Base-by-base conservation (phyloP, 2,888 invertebrate species). In the Euclidia mi region DNA sequence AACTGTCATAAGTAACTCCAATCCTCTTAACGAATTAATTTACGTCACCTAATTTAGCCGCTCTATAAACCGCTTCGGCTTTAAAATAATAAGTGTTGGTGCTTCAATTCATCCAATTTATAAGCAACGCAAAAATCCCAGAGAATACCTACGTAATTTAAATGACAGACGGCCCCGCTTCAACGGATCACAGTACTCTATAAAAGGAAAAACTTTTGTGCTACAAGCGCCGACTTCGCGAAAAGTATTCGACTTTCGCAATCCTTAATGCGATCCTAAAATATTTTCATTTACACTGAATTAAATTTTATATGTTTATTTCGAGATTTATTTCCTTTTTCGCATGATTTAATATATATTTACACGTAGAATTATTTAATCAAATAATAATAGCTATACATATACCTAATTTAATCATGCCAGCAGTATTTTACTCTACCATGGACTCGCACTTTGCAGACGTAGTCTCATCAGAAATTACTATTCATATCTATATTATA, bases 201-300 rank as follows among this genome's bases (percentile, higher is more conserved):
- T 76, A 70, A 70, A 74, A 63, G 53, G 59, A 71, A 66, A 60
- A 59, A 63, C 63, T 62, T 62, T 71, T 17, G 40, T 28, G 44
- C 53, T 57, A 31, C 56, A n/a, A 52, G 44, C 47, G 10, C 12
- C 34, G 25, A 49, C 29, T 56, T 35, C 43, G 25, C 15, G 38
- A 44, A 42, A 58, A 59, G 56, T 69, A 60, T 70, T 69, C 31
- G 55, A 59, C 49, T 46, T 58, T 52, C 47, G 25, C 17, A 56
- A 40, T 49, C 43, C 51, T 35, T 68, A 68, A 72, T 60, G 41
- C 55, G 56, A 57, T 69, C 53, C 40, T 42, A 42, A 74, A 66
- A 65, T 70, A 70, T 63, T 70, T 70, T 56, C 56, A 73, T 62
- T 73, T 52, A 44, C 46, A 61, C 51, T 64, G 56, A 68, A 60